Evolutionary conservation across 2,113 vertebrate genomes (phyloP).

Genomic region (Chauna torquata): DNA sequence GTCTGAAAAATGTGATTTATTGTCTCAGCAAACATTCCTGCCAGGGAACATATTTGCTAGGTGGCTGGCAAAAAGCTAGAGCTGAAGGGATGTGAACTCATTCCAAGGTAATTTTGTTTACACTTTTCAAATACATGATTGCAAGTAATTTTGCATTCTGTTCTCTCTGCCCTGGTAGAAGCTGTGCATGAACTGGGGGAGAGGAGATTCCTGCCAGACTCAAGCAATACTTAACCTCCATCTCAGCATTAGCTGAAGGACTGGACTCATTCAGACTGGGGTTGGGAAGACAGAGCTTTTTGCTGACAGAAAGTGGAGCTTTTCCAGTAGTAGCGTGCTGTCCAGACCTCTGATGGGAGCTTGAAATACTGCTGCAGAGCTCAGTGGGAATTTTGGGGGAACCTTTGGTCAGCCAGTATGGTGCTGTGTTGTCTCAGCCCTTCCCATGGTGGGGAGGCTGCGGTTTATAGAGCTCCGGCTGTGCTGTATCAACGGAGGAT

Average conservation of each 20-base stretch:
- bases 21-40: conserved; percentile 51
- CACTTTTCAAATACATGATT: not conserved
- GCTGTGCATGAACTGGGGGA: not conserved
- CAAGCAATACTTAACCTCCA: not conserved
- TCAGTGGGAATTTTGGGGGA: not conserved
- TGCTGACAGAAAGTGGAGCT: not conserved
- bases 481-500: not conserved
- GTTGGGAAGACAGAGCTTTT: not conserved
- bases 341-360: not conserved
- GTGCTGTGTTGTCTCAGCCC: not conserved
- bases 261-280: not conserved
- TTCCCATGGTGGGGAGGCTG: not conserved
- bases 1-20: conserved; percentile 43
- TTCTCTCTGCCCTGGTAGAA: not conserved
- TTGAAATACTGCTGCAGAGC: not conserved
- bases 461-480: not conserved
- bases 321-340: rapidly evolving
- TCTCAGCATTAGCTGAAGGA: not conserved
- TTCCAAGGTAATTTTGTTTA: not conserved
- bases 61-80: not conserved
- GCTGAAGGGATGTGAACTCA: not conserved
- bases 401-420: not conserved
- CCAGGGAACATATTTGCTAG: conserved; percentile 13
- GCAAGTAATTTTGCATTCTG: not conserved
- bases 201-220: not conserved